Base-by-base conservation (phyloP, 2,888 invertebrate species). In the Choreutis nemorana region DNA sequence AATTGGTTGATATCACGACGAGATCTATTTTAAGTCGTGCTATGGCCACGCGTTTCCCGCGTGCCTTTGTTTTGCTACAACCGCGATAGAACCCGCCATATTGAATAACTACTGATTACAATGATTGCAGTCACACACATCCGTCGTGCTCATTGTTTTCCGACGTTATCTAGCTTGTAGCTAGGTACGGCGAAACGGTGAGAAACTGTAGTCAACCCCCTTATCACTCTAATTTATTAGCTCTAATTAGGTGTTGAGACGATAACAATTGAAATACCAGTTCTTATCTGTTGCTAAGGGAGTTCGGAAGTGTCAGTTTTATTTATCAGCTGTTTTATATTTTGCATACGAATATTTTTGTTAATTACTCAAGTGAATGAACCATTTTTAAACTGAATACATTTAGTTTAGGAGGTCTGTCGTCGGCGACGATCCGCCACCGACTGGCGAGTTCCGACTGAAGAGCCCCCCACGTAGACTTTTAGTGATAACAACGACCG, bases 1-100 rank as follows among this genome's bases (percentile, higher is more conserved):
- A n/a, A n/a, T n/a, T n/a, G n/a, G n/a, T n/a, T n/a, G n/a, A n/a
- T n/a, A 55, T 49, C 48, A 41, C 46, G 40, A 40, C 41, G 39
- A 40, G 48, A 58, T 64, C 71, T 77, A 73, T 77, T 72, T 73
- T 60, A n/a, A n/a, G 54, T 50, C 53, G 60, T 38, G 49, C 53
- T 56, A 40, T 46, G 36, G 52, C 57, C 73, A 75, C 73, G 77
- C 75, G 67, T 41, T 28, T 31, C 14, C 51, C 68, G 61, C 75
- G 70, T 77, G 77, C 54, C 55, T 41, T 63, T 77, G 75, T 77
- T 77, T 73, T 75, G 73, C 55, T 66, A 56, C 9, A n/a, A 23
- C 11, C 22, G 11, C 8, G 14, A 28, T 21, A 63, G 42, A 34
- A 36, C 41, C 45, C 41, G 48, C 48, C 45, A 50, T 50, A 34